Percentiles rank a stretch among this genome's conserved stretches.
These are phyloP conservation scores for Dicyrtoma fusca DNA, from an alignment of 2,888 invertebrate species.

Conservation along the genomic window DNA sequence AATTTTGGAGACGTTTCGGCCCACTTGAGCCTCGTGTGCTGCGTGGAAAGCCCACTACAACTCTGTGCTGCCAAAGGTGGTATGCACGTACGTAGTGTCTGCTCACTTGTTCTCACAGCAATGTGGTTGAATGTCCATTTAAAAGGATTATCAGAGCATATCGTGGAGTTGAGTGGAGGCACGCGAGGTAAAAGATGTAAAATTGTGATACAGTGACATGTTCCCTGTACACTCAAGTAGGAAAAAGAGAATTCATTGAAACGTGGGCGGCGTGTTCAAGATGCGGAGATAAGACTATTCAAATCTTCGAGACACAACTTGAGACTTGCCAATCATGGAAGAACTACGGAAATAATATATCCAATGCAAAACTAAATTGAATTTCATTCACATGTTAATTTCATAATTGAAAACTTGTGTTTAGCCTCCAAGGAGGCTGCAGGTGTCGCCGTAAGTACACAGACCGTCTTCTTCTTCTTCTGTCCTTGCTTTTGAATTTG, in stretches of 20 bases:
- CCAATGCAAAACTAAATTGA: slow-evolving; percentile 16
- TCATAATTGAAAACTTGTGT: slow-evolving; percentile 35
- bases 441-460: background rate
- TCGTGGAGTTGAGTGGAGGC: slow-evolving; percentile 20
- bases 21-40: no score
- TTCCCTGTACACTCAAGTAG: background rate
- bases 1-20: no score
- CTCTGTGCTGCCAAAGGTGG: slow-evolving; percentile 1
- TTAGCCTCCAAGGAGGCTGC: background rate
- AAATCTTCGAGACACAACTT: background rate
- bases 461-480: background rate
- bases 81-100: no score
- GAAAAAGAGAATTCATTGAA: slow-evolving; percentile 2
- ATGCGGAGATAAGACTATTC: background rate
- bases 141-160: slow-evolving; percentile 33
- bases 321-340: slow-evolving; percentile 5
- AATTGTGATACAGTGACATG: no score
- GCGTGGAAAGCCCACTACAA: no score
- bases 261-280: slow-evolving; percentile 20
- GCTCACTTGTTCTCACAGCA: no score
- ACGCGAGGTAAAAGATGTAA: slow-evolving; percentile 11
- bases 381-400: slow-evolving; percentile 37
- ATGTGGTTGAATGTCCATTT: slow-evolving; percentile 25
- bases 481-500: background rate
- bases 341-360: background rate